Percentiles rank a stretch among this genome's conserved stretches.
phyloP scores from a whole-genome alignment of 2,888 invertebrate species.

The Macropis europaea region DNA sequence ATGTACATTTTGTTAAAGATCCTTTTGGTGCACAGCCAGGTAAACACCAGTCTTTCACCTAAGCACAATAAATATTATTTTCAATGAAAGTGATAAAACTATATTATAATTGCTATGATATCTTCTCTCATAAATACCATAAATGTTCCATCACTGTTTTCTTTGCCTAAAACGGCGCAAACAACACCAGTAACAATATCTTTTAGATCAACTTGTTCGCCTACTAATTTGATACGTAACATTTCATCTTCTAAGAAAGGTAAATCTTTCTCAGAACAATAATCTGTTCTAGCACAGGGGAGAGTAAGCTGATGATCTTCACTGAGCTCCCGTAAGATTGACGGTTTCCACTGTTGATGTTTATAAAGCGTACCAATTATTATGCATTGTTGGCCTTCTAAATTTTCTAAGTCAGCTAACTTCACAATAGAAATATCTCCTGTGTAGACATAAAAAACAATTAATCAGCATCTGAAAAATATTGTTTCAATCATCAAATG shows the following conservation, averaged over 20 bases:
- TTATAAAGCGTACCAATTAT: conserved; percentile 96
- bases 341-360: conserved; percentile 94
- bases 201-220: conserved; percentile 83
- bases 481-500: background rate
- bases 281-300: conserved; percentile 86
- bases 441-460: conserved; percentile 24
- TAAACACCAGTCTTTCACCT: conserved; percentile 90
- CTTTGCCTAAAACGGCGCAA: conserved; percentile 87
- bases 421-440: conserved; percentile 80
- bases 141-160: conserved; percentile 73
- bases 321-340: conserved; percentile 94
- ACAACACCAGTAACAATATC: conserved; percentile 92
- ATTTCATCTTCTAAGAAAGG: conserved; percentile 95
- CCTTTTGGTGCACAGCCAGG: conserved; percentile 83
- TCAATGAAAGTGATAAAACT: background rate
- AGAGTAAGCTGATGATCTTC: conserved; percentile 93
- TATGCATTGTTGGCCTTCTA: conserved; percentile 86
- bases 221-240: conserved; percentile 90
- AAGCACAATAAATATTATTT: background rate
- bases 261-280: conserved; percentile 90
- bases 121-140: conserved; percentile 56
- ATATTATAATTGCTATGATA: background rate
- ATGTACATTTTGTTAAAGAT: conserved; percentile 21
- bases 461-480: background rate
- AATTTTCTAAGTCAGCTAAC: conserved; percentile 87